Evolutionary conservation across 2,888 invertebrate species (phyloP).

Genomic region (Cantharis rufa): DNA sequence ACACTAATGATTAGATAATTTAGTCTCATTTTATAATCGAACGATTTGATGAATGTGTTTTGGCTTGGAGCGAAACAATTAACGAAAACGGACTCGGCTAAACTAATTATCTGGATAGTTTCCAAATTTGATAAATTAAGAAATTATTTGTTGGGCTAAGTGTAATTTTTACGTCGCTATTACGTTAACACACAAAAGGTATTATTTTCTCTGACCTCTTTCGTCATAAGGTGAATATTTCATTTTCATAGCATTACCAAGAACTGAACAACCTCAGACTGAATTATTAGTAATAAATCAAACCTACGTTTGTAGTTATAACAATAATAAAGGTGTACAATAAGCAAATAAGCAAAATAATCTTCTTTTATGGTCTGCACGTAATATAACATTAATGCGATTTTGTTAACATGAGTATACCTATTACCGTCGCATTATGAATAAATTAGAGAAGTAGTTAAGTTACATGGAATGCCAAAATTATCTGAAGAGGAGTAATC

Average conservation of each 20-base stretch:
- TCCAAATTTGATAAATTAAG: not conserved
- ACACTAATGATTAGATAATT: not conserved
- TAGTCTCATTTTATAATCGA: not conserved
- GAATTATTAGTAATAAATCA: slow-evolving; percentile 28
- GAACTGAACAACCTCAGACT: slow-evolving; percentile 16
- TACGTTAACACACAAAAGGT: slow-evolving; percentile 5
- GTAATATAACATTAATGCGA: not conserved
- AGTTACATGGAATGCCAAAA: no score
- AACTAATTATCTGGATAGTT: not conserved
- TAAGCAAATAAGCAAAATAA: not conserved
- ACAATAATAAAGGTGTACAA: slow-evolving; percentile 20
- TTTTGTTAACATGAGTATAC: not conserved
- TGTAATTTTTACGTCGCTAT: not conserved
- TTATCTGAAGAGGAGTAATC: no score
- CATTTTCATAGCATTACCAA: slow-evolving; percentile 11
- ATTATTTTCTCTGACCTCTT: slow-evolving; percentile 6
- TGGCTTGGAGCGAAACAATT: not conserved
- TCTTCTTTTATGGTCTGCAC: not conserved
- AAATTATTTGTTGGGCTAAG: not conserved
- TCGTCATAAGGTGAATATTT: slow-evolving; percentile 15
- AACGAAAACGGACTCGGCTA: not conserved
- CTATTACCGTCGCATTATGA: not conserved
- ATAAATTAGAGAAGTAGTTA: not conserved
- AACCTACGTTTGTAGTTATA: slow-evolving; percentile 15
- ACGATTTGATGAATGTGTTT: not conserved